A percentile compares a stretch with the other conserved stretches of the same genome.
Conservation (phyloP, 2,797 vertebrate species). For the Coregonus suidteri region DNA sequence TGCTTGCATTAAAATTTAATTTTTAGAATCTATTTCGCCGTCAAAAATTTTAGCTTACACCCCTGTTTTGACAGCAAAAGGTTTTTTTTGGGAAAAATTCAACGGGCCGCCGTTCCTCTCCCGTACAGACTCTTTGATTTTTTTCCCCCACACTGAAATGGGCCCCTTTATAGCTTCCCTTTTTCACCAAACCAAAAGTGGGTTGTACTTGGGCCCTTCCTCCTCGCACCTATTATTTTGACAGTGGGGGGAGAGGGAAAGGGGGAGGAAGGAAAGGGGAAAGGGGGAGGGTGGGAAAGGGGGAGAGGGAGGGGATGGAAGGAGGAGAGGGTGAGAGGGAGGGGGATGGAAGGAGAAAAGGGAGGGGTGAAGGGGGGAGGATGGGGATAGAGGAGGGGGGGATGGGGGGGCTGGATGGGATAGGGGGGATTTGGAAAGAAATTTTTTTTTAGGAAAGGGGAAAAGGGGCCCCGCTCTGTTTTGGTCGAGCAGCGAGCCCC, state of each 20-base stretch:
- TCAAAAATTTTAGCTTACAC: constrained; percentile 48
- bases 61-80: constrained; percentile 15
- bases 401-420: too few species aligned
- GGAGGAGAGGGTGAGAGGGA: background rate
- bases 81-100: constrained; percentile 59
- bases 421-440: background rate
- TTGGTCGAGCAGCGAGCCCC: too few species aligned
- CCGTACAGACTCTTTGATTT: constrained; percentile 31
- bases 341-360: background rate
- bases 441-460: background rate
- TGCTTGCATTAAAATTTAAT: constrained; percentile 55
- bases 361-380: too few species aligned
- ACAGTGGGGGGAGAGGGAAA: background rate
- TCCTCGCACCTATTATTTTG: constrained; percentile 48
- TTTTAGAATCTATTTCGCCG: constrained; percentile 60
- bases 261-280: background rate
- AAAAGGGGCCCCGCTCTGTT: too few species aligned
- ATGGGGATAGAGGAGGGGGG: too few species aligned
- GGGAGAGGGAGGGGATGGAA: background rate
- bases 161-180: constrained; percentile 51
- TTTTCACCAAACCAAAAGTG: constrained; percentile 51
- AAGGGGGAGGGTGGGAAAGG: background rate
- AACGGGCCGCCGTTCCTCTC: constrained; percentile 22
- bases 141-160: constrained; percentile 49
- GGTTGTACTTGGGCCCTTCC: constrained; percentile 44